Evolutionary conservation across 1,140 invertebrate genomes (phyloP), one percentile per base, ranked within the genome.

Genomic region (Macrotrachela quadricornifera): DNA sequence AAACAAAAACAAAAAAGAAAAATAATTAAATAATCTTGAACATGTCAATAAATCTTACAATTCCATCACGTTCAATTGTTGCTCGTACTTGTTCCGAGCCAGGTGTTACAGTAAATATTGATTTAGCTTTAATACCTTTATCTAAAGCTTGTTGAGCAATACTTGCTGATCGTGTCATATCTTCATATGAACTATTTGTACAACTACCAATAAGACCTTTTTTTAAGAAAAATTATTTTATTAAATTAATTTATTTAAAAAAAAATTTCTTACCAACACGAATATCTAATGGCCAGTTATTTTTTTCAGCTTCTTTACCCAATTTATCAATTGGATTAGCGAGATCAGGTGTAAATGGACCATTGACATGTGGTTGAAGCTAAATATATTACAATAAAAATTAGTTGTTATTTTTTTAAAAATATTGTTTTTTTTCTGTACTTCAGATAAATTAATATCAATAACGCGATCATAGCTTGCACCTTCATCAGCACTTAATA

Each of bases 101-200:
- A 51, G 94, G 94, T 0, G 94, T 99, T n/a, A 99, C 87, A 64
- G 92, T 94, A 74, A 96, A 99, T 3, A 80, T 77, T 50, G 85
- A 80, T 70, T 92, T 95, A 0, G 88, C 80, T 70, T 95, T 97
- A 0, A 97, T 60, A 10, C 94, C 94, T 64, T 94, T 82, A 12
- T 76, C 76, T 65, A 95, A 71, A 30, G 91, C 92, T 74, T 92
- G 81, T 63, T 83, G 85, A 39, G 87, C 92, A 64, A 99, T 85
- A 63, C 80, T 88, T 49, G 88, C 91, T 62, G 92, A 86, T 47
- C 92, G 77, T 57, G 84, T 81, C 92, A 99, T 97, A 64, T 99
- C 94, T 71, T 97, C 94, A 68, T 99, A 99, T n/a, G 86, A 92
- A 48, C 87, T 94, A 74, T 99, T 99, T 18, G 94, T 99, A 73